These are phyloP conservation scores for Styela plicata DNA, from an alignment of 23 tunicate species.

Conservation along the genomic window DNA sequence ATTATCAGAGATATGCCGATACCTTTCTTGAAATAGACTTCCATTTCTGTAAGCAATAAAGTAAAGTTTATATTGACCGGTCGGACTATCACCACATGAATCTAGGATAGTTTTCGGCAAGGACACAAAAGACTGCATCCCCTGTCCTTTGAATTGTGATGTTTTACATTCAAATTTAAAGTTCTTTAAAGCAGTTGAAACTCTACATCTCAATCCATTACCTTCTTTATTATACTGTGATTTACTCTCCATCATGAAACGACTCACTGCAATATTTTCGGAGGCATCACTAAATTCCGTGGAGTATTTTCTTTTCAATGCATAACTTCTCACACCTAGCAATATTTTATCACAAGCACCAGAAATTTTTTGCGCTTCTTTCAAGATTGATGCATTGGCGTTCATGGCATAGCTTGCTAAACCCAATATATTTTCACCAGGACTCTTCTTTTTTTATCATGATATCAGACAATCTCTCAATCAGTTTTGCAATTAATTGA, in stretches of 20 bases:
- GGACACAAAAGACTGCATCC: background rate
- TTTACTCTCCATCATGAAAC: background rate
- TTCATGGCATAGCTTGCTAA: slow-evolving; percentile 24
- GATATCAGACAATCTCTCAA: background rate
- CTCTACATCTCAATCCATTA: slow-evolving; percentile 1
- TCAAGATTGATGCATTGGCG: slow-evolving; percentile 10
- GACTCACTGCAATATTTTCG: slow-evolving; percentile 16
- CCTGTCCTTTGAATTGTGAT: background rate
- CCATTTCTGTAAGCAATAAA: slow-evolving; percentile 29
- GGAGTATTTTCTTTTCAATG: background rate
- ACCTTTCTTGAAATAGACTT: background rate
- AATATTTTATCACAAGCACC: slow-evolving; percentile 1
- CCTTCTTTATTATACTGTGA: slow-evolving; percentile 1
- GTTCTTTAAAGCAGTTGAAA: background rate
- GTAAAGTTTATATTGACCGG: slow-evolving; percentile 17
- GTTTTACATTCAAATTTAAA: background rate
- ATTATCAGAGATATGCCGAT: background rate
- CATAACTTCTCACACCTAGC: background rate
- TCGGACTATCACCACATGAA: background rate
- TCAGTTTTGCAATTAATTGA: background rate
- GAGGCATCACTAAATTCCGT: slow-evolving; percentile 4
- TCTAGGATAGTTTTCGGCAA: slow-evolving; percentile 12
- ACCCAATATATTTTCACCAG: background rate
- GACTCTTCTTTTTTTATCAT: background rate
- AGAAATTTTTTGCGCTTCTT: slow-evolving; percentile 6